A percentile compares a stretch with the other conserved stretches of the same genome.
phyloP scores from a whole-genome alignment of 2,113 vertebrate genomes.

The Emydocephalus ijimae region DNA sequence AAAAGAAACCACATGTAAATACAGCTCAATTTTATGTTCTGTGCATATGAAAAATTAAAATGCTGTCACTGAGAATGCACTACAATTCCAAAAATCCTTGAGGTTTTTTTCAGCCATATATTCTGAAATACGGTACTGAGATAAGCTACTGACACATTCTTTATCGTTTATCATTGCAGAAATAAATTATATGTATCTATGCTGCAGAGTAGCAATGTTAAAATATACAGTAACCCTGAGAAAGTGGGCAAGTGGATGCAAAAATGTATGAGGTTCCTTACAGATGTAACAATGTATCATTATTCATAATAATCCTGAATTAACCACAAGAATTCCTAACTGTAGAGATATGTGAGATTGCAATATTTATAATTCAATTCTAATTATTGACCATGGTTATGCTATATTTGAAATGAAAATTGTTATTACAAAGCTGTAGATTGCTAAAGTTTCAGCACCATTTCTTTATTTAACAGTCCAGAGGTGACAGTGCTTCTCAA shows the following conservation, averaged over 20 bases:
- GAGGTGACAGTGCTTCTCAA: slow-evolving; percentile 52
- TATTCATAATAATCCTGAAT: slow-evolving; percentile 1
- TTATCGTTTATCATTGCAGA: not conserved
- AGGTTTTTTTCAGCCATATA: not conserved
- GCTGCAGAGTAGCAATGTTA: not conserved
- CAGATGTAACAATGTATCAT: not conserved
- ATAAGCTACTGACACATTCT: not conserved
- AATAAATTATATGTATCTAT: not conserved
- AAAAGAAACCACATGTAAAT: not conserved
- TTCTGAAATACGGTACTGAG: not conserved
- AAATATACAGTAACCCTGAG: slow-evolving; percentile 13
- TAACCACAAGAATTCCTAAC: slow-evolving; percentile 8
- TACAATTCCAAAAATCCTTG: not conserved
- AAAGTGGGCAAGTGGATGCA: not conserved
- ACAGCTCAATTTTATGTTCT: not conserved
- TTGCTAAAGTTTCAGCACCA: slow-evolving; percentile 61
- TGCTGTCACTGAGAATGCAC: not conserved
- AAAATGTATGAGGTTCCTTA: not conserved
- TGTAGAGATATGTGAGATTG: slow-evolving; percentile 61
- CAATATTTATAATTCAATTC: slow-evolving; percentile 64
- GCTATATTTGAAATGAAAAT: slow-evolving; percentile 52
- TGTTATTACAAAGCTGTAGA: slow-evolving; percentile 44
- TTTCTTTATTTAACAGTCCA: slow-evolving; percentile 49
- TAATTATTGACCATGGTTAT: slow-evolving; percentile 23
- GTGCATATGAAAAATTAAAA: not conserved